A percentile compares a stretch with the other conserved stretches of the same genome.
These are phyloP conservation scores for Gouania willdenowi DNA, from an alignment of 2,797 vertebrate species.

Conservation along the genomic window DNA sequence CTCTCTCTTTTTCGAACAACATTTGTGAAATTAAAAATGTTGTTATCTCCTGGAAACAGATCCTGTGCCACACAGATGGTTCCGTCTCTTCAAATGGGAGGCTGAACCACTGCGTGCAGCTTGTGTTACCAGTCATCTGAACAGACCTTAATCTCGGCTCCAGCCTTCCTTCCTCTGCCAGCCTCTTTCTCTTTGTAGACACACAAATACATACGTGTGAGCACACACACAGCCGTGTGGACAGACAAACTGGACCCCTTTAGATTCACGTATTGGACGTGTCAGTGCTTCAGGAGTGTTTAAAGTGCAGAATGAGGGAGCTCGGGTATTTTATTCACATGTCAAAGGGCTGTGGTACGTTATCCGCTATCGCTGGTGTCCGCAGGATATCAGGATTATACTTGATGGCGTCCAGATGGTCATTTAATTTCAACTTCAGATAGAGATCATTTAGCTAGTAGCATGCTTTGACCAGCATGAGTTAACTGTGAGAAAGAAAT, in stretches of 20 bases:
- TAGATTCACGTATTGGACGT: constrained; percentile 26
- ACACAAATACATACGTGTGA: not conserved
- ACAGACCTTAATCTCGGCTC: constrained; percentile 74
- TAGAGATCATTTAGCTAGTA: constrained; percentile 19
- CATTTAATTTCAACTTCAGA: constrained; percentile 28
- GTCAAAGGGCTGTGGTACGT: constrained; percentile 33
- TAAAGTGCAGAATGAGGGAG: constrained; percentile 9
- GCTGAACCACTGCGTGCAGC: constrained; percentile 63
- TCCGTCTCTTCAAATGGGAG: constrained; percentile 75
- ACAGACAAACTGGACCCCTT: not conserved
- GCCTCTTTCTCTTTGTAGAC: constrained; percentile 6
- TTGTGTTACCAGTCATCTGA: constrained; percentile 68
- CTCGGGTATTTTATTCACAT: constrained; percentile 28
- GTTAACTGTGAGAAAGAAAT: constrained; percentile 9
- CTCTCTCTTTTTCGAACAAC: constrained; percentile 37
- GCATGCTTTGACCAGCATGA: constrained; percentile 12
- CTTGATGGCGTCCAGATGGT: constrained; percentile 18
- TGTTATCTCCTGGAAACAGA: constrained; percentile 83
- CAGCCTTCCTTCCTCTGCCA: constrained; percentile 66
- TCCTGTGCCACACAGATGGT: constrained; percentile 72
- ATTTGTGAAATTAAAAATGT: constrained; percentile 73
- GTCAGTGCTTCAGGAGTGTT: constrained; percentile 23
- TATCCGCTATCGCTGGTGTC: constrained; percentile 8
- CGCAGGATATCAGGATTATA: constrained; percentile 5
- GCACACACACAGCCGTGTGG: constrained; percentile 4